Base-by-base conservation (phyloP, 2,113 vertebrate genomes). In the Excalfactoria chinensis region DNA sequence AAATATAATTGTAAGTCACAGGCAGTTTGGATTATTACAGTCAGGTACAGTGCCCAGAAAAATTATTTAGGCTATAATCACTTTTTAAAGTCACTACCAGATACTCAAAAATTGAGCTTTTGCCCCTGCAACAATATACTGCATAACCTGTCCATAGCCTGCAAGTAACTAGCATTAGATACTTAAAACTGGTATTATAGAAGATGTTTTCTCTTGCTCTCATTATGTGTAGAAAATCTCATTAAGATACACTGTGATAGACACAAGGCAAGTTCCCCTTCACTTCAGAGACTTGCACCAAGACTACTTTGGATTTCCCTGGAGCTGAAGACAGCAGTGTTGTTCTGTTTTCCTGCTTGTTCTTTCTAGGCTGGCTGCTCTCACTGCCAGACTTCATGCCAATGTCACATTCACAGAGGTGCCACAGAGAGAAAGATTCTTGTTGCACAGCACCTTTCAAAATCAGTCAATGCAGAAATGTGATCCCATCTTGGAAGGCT, bases 11-110 rank as follows among this genome's bases (percentile, higher is more conserved):
- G 82, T 97, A 97, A 98, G 84, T 97, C 95, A 97, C 34, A 76
- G 89, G 86, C 93, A 97, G 74, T 98, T 97, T 97, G 93, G 92
- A 94, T 97, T 97, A 97, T 97, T 97, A 96, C 88, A 82, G 64
- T 93, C 90, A 93, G 84, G 63, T 94, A 93, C 6, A 3, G 75
- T 79, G 82, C 79, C 86, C 59, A 15, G 43, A 97, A 92, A 95
- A 96, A 96, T 96, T 74, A 90, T 75, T 95, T 97, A 80, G 55
- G 93, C 91, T 90, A 79, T 96, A 97, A 97, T 96, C 91, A 95
- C 95, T 97, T 97, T 92, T 96, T 90, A 94, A 97, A 97, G 88
- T 95, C 94, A 95, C 93, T 95, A 95, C 55, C 67, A 93, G 88
- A 41, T 89, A 84, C 95, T 90, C 94, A 64, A 97, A 88, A 95